Percentiles rank a stretch among this genome's conserved stretches.
Conservation (phyloP, 2,797 vertebrate genomes). For the Trematomus bernacchii region DNA sequence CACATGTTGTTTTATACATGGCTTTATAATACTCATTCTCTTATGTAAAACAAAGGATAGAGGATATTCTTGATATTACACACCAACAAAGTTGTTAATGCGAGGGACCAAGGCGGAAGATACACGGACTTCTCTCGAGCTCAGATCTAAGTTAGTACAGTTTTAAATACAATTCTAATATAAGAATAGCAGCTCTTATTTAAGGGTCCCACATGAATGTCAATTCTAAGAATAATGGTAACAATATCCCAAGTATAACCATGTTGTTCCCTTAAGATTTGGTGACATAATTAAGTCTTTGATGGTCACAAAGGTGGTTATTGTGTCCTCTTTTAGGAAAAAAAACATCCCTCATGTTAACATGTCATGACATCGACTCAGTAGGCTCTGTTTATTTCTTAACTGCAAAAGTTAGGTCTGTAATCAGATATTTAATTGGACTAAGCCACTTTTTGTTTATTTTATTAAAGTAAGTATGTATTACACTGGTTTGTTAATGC, state of each 20-base stretch:
- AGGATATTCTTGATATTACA: constrained; percentile 14
- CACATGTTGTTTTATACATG: no score
- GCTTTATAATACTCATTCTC: no score
- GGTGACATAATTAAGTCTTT: constrained; percentile 7
- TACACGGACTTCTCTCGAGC: constrained; percentile 3
- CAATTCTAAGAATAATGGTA: constrained; percentile 14
- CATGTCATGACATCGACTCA: not conserved
- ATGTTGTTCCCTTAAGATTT: constrained; percentile 3
- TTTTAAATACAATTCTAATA: constrained; percentile 30
- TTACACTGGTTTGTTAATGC: not conserved
- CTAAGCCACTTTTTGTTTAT: not conserved
- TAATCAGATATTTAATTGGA: not conserved
- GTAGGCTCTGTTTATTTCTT: not conserved
- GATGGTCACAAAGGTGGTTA: not conserved
- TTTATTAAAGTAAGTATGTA: not conserved
- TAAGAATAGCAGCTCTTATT: constrained; percentile 19
- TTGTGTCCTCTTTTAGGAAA: not conserved
- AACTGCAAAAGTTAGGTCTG: not conserved
- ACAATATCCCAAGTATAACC: constrained; percentile 25
- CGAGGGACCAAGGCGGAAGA: not conserved
- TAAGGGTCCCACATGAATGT: constrained; percentile 11
- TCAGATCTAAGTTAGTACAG: constrained; percentile 15
- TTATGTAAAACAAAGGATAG: not conserved
- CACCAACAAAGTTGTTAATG: constrained; percentile 6
- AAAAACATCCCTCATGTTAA: not conserved